These are phyloP conservation scores for Microplitis mediator DNA, from an alignment of 1,140 invertebrate genomes.

Conservation along the genomic window DNA sequence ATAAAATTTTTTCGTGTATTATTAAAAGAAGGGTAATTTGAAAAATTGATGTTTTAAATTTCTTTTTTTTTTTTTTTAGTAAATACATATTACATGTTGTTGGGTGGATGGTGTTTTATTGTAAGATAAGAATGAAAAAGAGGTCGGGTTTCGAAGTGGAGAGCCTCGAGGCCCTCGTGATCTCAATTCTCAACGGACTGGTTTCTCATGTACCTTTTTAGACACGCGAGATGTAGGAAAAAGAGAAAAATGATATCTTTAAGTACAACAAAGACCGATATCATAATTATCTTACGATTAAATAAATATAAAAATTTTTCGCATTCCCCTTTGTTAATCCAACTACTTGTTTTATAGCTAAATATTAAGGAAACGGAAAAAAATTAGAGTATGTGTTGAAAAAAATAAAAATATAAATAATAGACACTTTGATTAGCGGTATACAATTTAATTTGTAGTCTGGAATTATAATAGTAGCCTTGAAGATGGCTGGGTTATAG, in stretches of 20 bases:
- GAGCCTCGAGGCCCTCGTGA: background rate
- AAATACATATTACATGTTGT: background rate
- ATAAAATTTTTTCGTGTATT: too few relatives aligned
- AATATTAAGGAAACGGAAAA: background rate
- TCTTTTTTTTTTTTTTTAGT: background rate
- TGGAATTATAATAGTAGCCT: slow-evolving; percentile 23
- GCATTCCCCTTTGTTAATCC: background rate
- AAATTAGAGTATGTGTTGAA: background rate
- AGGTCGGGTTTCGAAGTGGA: background rate
- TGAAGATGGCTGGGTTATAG: slow-evolving; percentile 6
- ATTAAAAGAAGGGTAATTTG: too few relatives aligned
- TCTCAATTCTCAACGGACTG: slow-evolving; percentile 12
- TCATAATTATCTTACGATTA: background rate
- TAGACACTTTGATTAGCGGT: slow-evolving; percentile 23
- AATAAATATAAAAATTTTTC: background rate
- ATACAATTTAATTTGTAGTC: slow-evolving; percentile 25
- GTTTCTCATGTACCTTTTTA: slow-evolving; percentile 5
- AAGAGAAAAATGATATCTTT: background rate
- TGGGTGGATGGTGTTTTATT: background rate
- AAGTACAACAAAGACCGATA: background rate
- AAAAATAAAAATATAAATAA: background rate
- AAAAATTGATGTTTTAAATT: background rate
- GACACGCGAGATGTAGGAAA: background rate
- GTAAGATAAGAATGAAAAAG: background rate
- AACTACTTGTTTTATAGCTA: too few relatives aligned